A percentile compares a stretch with the other conserved stretches of the same genome.
Conservation (phyloP, 1,140 invertebrate species). For the Lycorma delicatula region DNA sequence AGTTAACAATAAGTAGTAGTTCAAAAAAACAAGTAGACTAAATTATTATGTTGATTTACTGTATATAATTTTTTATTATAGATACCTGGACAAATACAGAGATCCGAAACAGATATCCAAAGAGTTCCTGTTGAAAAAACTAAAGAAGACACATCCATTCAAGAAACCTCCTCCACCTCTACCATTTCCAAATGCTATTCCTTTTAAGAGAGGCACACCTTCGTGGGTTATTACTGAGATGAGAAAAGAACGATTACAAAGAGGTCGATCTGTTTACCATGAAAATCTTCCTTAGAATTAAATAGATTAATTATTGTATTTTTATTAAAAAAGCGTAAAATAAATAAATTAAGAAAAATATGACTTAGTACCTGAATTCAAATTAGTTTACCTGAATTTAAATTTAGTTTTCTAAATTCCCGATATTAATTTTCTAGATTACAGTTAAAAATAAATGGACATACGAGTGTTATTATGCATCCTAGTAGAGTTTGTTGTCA, state of each 20-base stretch:
- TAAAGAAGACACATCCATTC: slow-evolving; percentile 77
- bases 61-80: slow-evolving; percentile 32
- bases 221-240: slow-evolving; percentile 68
- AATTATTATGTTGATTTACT: background rate
- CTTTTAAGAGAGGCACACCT: slow-evolving; percentile 45
- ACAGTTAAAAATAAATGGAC: too few relatives aligned
- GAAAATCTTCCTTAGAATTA: too few relatives aligned
- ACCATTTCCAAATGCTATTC: slow-evolving; percentile 66
- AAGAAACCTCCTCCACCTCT: slow-evolving; percentile 51
- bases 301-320: too few relatives aligned
- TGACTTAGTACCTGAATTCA: too few relatives aligned
- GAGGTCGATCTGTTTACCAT: slow-evolving; percentile 42
- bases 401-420: too few relatives aligned
- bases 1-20: background rate
- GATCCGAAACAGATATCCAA: slow-evolving; percentile 82
- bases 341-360: too few relatives aligned
- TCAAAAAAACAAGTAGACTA: background rate
- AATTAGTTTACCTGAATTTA: too few relatives aligned
- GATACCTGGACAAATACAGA: slow-evolving; percentile 84
- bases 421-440: too few relatives aligned
- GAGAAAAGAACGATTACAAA: slow-evolving; percentile 51
- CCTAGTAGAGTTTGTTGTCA: too few relatives aligned
- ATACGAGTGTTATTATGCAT: too few relatives aligned
- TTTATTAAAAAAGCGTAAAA: too few relatives aligned
- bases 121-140: slow-evolving; percentile 71